Conservation (phyloP, 2,113 vertebrate genomes). For the Oreochromis spilurus region DNA sequence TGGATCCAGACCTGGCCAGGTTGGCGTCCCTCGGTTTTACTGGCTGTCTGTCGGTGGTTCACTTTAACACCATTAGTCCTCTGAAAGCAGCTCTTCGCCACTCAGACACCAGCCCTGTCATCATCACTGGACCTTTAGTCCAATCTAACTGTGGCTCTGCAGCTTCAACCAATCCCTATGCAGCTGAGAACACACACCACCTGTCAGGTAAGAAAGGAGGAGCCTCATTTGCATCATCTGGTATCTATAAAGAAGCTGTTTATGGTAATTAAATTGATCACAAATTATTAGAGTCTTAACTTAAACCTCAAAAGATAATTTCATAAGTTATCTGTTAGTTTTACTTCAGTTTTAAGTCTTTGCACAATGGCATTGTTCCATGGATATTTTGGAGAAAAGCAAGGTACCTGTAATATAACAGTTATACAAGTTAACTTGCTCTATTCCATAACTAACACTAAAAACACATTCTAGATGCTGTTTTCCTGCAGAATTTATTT, state of each 20-base stretch:
- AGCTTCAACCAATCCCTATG: slow-evolving; percentile 73
- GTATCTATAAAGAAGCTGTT: neutral
- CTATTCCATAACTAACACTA: neutral
- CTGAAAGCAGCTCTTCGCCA: slow-evolving; percentile 84
- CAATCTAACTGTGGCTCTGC: slow-evolving; percentile 83
- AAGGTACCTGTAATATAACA: neutral
- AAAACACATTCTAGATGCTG: neutral
- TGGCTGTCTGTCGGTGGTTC: slow-evolving; percentile 89
- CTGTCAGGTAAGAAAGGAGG: slow-evolving; percentile 77
- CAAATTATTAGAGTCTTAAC: neutral
- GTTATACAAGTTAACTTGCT: neutral
- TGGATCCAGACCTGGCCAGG: slow-evolving; percentile 79
- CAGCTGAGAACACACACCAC: slow-evolving; percentile 82
- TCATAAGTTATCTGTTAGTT: neutral
- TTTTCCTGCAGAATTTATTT: neutral
- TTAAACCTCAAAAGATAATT: neutral
- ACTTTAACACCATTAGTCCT: slow-evolving; percentile 83
- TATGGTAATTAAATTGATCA: neutral
- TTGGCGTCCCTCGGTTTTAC: slow-evolving; percentile 81
- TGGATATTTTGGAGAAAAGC: neutral
- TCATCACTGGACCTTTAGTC: slow-evolving; percentile 74
- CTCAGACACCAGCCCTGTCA: slow-evolving; percentile 69
- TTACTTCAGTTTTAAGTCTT: neutral
- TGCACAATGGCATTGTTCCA: neutral
- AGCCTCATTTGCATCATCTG: neutral